These are phyloP conservation scores for Crenichthys baileyi DNA, from an alignment of 2,797 vertebrate genomes.

Conservation along the genomic window DNA sequence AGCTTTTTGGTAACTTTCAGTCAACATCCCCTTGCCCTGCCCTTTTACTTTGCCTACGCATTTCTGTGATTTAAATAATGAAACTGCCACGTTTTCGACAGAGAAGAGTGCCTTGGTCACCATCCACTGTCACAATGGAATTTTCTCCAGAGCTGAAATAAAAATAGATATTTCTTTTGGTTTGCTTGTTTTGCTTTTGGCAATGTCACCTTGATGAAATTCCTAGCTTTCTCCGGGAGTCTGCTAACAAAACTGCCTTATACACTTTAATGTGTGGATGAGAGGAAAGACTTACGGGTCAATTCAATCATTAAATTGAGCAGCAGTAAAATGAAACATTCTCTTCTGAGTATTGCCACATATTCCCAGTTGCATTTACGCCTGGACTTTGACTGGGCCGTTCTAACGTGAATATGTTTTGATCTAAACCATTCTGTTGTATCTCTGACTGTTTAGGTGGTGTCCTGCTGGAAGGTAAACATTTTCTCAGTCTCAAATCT, in stretches of 20 bases:
- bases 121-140: slow-evolving; percentile 51
- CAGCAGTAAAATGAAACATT: slow-evolving; percentile 39
- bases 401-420: background rate
- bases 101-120: slow-evolving; percentile 57
- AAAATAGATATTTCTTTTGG: slow-evolving; percentile 26
- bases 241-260: slow-evolving; percentile 13
- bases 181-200: background rate
- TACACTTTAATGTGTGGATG: slow-evolving; percentile 50
- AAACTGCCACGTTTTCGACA: slow-evolving; percentile 57
- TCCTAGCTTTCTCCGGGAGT: slow-evolving; percentile 49
- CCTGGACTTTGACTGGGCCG: background rate
- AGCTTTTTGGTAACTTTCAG: slow-evolving; percentile 47
- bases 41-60: slow-evolving; percentile 45
- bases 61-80: slow-evolving; percentile 72
- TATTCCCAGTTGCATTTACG: background rate
- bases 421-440: background rate
- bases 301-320: slow-evolving; percentile 41
- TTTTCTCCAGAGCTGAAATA: slow-evolving; percentile 46
- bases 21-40: slow-evolving; percentile 33
- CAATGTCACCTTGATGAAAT: slow-evolving; percentile 71
- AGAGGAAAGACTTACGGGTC: slow-evolving; percentile 35
- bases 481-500: background rate
- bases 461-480: background rate
- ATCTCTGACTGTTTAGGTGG: background rate
- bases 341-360: slow-evolving; percentile 39